Evolutionary conservation across 1,140 invertebrate genomes (phyloP), one percentile per base, ranked within the genome.

Genomic region (Drosophila sproati): DNA sequence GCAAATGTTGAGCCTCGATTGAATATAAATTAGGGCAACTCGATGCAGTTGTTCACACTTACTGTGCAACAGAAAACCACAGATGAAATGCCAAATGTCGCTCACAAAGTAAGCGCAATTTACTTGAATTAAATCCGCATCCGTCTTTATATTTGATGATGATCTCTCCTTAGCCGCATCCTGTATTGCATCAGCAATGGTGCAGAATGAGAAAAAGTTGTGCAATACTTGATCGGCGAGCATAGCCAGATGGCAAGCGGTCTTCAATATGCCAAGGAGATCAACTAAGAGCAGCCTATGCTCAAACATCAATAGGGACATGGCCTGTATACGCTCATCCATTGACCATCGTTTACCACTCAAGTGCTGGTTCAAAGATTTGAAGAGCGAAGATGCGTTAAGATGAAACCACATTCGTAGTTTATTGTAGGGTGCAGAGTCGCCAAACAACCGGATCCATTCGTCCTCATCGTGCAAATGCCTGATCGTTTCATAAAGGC

Each of bases 81-180:
- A 72, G 1, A 86, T 45, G 67, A 91, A 91, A 12, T 70, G 86
- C 75, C 86, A 80, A 50, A 70, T 73, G 28, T 91, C 89, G 2
- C 61, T 67, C 31, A 83, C 56, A 67, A 89, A 91, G 20, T 71
- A 89, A 2, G 54, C 7, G 29, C 51, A 57, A 47, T 67, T 59
- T 2, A 66, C 45, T 7, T 41, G n/a, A 5, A 43, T 20, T 4
- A 71, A 32, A 34, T 4, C 32, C 7, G 29, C 5, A 6, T 34
- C 32, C 7, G 45, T 4, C 20, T 20, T 20, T 37, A 1, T 51
- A 29, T 1, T 51, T 0, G 12, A 34, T 12, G 10, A 3, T n/a
- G 20, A 20, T 20, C 20, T 60, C 39, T 20, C 63, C 2, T 35
- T 50, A 0, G 57, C 73, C 0, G 71, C 52, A 20, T 91, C 82